Evolutionary conservation across 2,113 vertebrate genomes (phyloP).

Genomic region (Emydura subglobosa): DNA sequence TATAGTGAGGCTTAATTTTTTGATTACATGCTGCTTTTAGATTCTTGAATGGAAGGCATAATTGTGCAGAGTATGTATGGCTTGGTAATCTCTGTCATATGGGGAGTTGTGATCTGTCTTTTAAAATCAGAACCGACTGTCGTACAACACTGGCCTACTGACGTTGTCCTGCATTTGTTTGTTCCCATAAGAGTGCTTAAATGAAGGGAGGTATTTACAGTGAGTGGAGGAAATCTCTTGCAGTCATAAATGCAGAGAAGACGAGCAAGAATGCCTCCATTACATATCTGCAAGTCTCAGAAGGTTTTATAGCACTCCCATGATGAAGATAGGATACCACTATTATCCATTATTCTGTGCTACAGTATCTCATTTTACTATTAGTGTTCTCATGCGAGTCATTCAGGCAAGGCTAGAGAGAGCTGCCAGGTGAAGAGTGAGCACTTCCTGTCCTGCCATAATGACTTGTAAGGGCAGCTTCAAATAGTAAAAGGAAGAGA

Average conservation of each 20-base stretch:
- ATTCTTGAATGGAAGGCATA: neutral
- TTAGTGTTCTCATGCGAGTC: constrained; percentile 54
- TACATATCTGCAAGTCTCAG: constrained; percentile 42
- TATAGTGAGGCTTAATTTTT: neutral
- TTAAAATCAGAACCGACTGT: constrained; percentile 23
- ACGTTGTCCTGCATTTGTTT: neutral
- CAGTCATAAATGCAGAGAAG: constrained; percentile 50
- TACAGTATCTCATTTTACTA: constrained; percentile 23
- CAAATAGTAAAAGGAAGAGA: constrained; percentile 15
- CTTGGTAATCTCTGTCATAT: neutral
- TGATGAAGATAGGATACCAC: constrained; percentile 53
- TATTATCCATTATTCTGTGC: constrained; percentile 58
- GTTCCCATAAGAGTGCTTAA: neutral
- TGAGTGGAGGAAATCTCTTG: constrained; percentile 52
- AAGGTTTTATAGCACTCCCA: constrained; percentile 39
- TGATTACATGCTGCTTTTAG: neutral
- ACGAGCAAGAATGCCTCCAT: constrained; percentile 23
- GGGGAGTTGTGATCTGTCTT: constrained; percentile 13
- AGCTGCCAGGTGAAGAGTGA: constrained; percentile 61
- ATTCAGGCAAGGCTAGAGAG: constrained; percentile 60
- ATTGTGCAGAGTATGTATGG: neutral
- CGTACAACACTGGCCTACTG: neutral
- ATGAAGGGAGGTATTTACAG: constrained; percentile 38
- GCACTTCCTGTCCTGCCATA: constrained; percentile 47
- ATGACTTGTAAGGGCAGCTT: constrained; percentile 7